These are phyloP conservation scores for Sterna hirundo DNA, from an alignment of 2,113 vertebrate species.

Conservation along the genomic window DNA sequence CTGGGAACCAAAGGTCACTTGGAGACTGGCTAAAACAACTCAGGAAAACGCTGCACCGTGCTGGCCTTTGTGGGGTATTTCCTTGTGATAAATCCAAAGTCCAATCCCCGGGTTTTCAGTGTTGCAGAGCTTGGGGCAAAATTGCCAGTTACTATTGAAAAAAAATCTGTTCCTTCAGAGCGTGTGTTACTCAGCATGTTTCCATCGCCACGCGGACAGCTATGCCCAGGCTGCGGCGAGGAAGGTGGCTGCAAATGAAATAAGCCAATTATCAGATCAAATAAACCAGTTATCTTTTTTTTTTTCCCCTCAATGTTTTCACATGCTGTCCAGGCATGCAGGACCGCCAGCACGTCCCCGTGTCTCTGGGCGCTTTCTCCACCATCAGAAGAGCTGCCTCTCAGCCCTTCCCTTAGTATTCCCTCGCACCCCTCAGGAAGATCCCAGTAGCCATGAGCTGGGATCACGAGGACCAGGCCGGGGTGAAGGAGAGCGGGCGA, in stretches of 20 bases:
- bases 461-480: background rate
- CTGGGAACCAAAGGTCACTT: background rate
- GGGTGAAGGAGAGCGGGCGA: background rate
- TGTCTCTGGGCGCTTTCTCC: background rate
- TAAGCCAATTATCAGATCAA: background rate
- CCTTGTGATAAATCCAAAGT: background rate
- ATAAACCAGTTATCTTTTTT: background rate
- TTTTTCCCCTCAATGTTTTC: background rate
- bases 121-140: background rate
- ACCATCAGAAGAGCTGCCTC: background rate
- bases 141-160: background rate
- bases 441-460: background rate
- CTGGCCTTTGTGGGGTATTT: background rate
- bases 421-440: background rate
- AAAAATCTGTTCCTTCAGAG: background rate
- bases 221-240: background rate
- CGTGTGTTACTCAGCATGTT: background rate
- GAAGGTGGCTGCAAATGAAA: background rate
- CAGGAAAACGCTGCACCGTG: background rate
- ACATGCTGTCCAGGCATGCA: background rate
- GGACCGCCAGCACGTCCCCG: fast-evolving
- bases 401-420: background rate
- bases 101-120: background rate
- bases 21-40: background rate
- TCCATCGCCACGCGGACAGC: background rate